Evolutionary conservation across 2,888 invertebrate genomes (phyloP).

Genomic region (Smittia aterrima): DNA sequence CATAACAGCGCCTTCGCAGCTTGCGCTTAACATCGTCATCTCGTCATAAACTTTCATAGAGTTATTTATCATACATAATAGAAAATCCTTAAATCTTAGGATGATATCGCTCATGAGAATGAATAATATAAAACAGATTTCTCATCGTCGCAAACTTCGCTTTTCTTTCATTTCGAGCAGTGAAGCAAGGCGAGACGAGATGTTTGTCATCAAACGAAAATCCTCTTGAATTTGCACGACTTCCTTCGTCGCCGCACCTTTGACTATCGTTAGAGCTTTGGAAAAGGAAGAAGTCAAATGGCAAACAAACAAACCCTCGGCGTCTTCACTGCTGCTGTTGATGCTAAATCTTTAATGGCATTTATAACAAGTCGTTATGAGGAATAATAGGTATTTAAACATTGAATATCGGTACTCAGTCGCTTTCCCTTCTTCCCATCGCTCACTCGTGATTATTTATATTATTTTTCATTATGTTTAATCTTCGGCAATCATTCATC

Average conservation of each 20-base stretch:
- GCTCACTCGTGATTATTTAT: conserved; percentile 19
- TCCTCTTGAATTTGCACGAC: no score
- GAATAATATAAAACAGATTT: conserved; percentile 20
- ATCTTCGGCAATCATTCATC: conserved; percentile 35
- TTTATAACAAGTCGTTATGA: conserved; percentile 35
- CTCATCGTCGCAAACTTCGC: background rate
- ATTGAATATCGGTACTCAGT: background rate
- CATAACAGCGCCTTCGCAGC: background rate
- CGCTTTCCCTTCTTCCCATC: background rate
- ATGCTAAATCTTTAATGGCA: background rate
- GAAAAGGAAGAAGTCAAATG: background rate
- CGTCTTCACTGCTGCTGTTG: conserved; percentile 13
- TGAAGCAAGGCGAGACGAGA: no score
- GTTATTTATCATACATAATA: conserved; percentile 26
- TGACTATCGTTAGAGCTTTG: background rate
- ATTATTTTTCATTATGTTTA: conserved; percentile 32
- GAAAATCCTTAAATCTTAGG: conserved; percentile 22
- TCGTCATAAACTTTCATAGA: background rate
- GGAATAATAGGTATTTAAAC: conserved; percentile 32
- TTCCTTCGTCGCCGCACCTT: background rate
- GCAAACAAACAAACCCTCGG: background rate
- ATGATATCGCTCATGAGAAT: conserved; percentile 17
- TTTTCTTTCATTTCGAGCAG: background rate
- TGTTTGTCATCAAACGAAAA: no score
- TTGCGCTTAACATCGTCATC: no score